A percentile compares a stretch with the other conserved stretches of the same genome.
Evolutionary conservation across 2,888 invertebrate species (phyloP).

Genomic region (Dicranocentrus wangi): DNA sequence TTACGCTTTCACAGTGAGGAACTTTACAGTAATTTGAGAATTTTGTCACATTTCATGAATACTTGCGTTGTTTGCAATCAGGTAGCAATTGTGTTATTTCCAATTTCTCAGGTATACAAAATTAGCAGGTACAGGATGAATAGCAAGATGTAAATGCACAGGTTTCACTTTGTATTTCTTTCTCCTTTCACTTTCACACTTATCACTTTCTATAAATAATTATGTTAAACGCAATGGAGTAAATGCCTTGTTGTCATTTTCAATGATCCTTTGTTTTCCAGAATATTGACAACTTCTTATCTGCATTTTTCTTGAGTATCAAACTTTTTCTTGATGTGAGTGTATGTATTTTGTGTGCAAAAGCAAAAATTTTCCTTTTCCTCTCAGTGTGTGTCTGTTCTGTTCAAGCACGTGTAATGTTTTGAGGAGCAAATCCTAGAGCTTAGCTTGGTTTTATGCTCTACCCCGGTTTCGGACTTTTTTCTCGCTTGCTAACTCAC

Average conservation of each 20-base stretch:
- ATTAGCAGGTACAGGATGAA: slow-evolving; percentile 6
- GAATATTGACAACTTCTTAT: slow-evolving; percentile 35
- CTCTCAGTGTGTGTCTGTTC: slow-evolving; percentile 56
- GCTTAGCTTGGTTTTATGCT: slow-evolving; percentile 63
- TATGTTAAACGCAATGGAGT: too few relatives aligned
- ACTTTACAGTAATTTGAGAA: too few relatives aligned
- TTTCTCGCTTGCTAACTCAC: slow-evolving; percentile 34
- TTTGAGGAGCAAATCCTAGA: slow-evolving; percentile 67
- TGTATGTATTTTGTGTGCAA: background rate
- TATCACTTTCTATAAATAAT: too few relatives aligned
- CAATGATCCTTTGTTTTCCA: slow-evolving; percentile 16
- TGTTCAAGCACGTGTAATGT: slow-evolving; percentile 72
- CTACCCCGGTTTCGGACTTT: slow-evolving; percentile 54
- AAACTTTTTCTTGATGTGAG: background rate
- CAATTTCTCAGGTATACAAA: slow-evolving; percentile 5
- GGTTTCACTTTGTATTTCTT: too few relatives aligned
- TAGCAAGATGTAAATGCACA: too few relatives aligned
- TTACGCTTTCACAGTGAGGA: too few relatives aligned
- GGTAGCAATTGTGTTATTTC: background rate
- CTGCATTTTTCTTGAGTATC: slow-evolving; percentile 32
- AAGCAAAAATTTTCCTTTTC: background rate
- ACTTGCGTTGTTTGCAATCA: background rate
- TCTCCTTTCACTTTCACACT: too few relatives aligned
- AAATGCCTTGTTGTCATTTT: background rate
- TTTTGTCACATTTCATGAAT: too few relatives aligned